Percentiles rank a stretch among this genome's conserved stretches.
phyloP scores from a whole-genome alignment of 2,888 invertebrate species.

The Apomyelois bistriatella region DNA sequence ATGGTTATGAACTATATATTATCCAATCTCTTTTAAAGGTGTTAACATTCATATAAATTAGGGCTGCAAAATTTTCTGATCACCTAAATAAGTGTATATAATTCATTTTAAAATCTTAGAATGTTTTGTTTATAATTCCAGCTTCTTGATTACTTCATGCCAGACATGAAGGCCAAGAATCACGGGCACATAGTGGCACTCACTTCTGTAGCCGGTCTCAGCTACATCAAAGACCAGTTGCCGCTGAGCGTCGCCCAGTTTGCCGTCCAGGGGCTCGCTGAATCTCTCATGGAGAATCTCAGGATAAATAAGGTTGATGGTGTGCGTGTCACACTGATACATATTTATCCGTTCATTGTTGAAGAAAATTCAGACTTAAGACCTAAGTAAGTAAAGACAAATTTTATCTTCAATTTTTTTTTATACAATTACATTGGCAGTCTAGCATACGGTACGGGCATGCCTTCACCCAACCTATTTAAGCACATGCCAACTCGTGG shows the following conservation, averaged over 20 bases:
- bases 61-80: too few species aligned
- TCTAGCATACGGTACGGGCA: too few species aligned
- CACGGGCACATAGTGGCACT: conserved; percentile 82
- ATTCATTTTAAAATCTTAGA: too few species aligned
- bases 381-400: conserved; percentile 73
- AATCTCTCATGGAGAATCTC: conserved; percentile 81
- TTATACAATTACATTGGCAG: too few species aligned
- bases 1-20: too few species aligned
- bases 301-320: conserved; percentile 76
- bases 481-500: too few species aligned
- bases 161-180: conserved; percentile 79
- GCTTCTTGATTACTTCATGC: conserved; percentile 81
- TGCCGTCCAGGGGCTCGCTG: conserved; percentile 83
- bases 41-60: too few species aligned
- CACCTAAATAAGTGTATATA: too few species aligned
- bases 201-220: conserved; percentile 82
- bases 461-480: too few species aligned
- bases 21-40: too few species aligned
- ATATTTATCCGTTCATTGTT: conserved; percentile 83
- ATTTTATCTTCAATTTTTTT: too few species aligned
- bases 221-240: conserved; percentile 79
- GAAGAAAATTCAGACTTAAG: conserved; percentile 77
- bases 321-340: conserved; percentile 80
- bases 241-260: conserved; percentile 83
- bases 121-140: conserved; percentile 35